Evolutionary conservation across 2,888 invertebrate genomes (phyloP), one percentile per base, ranked within the genome.

Genomic region (Andricus curvator): DNA sequence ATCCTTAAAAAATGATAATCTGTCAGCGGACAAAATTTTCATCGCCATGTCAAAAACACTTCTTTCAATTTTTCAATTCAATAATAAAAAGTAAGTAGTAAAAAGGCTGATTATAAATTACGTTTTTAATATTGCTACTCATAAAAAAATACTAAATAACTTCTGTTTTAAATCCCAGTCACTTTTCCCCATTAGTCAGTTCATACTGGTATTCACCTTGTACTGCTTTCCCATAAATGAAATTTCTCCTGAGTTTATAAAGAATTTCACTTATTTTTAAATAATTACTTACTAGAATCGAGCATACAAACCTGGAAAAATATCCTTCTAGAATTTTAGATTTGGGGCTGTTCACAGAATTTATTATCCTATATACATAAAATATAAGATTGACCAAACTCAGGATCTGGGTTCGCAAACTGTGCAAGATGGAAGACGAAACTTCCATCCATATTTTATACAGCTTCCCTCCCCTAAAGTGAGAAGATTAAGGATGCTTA

Each of bases 401-500:
- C 60, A 62, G 37, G 48, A 25, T 70, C 60, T 77, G 60, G 48
- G 70, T 51, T 70, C 56, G 51, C 37, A 60, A 74, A 74, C 56
- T 56, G 56, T 74, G 33, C 56, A 60, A 74, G 51, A 74, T 60
- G 33, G 56, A 74, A 60, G 74, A 56, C 56, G 29, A 56, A 56
- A 74, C 56, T 37, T 74, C 37, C 74, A 74, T 74, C 37, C 15
- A 74, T 74, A 74, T 74, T 74, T 74, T 74, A 74, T 74, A 60
- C 33, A n/a, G 74, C 56, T 74, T 60, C 74, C 33, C 74, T 74
- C 33, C 56, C 29, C 37, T 60, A 74, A 74, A 74, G 56, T 51
- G 33, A n/a, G 20, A 74, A 56, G 70, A 74, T 74, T 51, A 56
- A 74, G 70, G 70, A 56, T 56, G 48, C 74, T 56, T 56, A 74